A percentile compares a stretch with the other conserved stretches of the same genome.
These are phyloP conservation scores for Tamandua tetradactyla DNA, from an alignment of 2,797 vertebrate species.

Conservation along the genomic window DNA sequence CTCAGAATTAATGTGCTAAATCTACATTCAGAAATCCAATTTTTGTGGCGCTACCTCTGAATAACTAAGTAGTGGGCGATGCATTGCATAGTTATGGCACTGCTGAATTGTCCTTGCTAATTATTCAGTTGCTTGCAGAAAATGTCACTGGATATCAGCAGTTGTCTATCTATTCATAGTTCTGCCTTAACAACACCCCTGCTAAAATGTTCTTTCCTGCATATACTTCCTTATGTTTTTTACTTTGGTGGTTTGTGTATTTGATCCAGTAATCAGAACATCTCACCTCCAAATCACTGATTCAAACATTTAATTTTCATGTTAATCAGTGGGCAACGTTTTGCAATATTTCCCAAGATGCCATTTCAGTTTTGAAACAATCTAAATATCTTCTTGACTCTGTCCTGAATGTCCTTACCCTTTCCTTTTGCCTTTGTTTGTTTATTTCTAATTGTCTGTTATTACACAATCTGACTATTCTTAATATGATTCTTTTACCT, in stretches of 20 bases:
- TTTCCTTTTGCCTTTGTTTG: not conserved
- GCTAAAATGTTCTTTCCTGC: not conserved
- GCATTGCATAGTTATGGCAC: not conserved
- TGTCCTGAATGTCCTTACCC: not conserved
- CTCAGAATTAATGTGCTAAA: slow-evolving; percentile 51
- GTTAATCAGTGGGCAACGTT: not conserved
- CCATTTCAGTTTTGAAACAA: not conserved
- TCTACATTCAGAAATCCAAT: slow-evolving; percentile 52
- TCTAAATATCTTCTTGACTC: not conserved
- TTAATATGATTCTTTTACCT: slow-evolving; percentile 23
- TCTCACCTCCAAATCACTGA: not conserved
- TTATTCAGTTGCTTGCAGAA: not conserved
- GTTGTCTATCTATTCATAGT: not conserved
- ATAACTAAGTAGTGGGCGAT: slow-evolving; percentile 45
- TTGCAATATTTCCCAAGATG: not conserved
- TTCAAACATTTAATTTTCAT: not conserved
- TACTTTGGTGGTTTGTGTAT: not conserved
- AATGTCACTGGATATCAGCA: not conserved
- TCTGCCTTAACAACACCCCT: not conserved
- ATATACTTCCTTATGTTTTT: not conserved
- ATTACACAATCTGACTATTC: not conserved
- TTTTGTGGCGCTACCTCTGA: slow-evolving; percentile 35
- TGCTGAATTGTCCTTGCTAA: not conserved
- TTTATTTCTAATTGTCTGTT: slow-evolving; percentile 50
- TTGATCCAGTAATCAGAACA: not conserved